These are phyloP conservation scores for Delia radicum DNA, from an alignment of 1,140 invertebrate genomes.

Conservation along the genomic window DNA sequence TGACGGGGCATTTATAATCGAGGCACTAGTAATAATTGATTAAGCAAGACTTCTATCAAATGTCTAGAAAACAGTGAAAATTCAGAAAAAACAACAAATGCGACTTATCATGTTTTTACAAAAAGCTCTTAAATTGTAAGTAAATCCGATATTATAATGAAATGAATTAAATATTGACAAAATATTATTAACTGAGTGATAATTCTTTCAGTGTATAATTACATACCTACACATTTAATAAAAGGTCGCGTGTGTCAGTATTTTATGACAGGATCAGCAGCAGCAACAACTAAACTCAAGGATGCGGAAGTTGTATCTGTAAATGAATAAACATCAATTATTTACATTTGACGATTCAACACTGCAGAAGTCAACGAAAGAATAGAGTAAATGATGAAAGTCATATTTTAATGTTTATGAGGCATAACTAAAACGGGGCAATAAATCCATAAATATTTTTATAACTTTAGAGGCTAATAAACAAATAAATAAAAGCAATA, in stretches of 20 bases:
- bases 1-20: too few species aligned
- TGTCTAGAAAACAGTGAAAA: too few species aligned
- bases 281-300: not conserved
- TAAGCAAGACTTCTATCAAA: too few species aligned
- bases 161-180: too few species aligned
- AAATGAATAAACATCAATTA: not conserved
- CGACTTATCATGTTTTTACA: too few species aligned
- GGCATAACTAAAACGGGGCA: not conserved
- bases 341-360: not conserved
- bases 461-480: not conserved
- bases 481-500: not conserved
- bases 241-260: not conserved
- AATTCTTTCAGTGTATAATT: too few species aligned
- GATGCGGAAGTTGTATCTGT: not conserved
- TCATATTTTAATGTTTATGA: not conserved
- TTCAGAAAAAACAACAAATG: too few species aligned
- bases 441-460: constrained; percentile 7
- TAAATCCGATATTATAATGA: too few species aligned
- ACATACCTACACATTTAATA: too few species aligned
- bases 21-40: too few species aligned
- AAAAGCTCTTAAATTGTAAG: too few species aligned
- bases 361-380: not conserved
- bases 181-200: too few species aligned
- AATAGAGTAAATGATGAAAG: not conserved
- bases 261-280: not conserved